Evolutionary conservation across 2,888 invertebrate species (phyloP), one percentile per base, ranked within the genome.

Genomic region (Megalurothrips usitatus): DNA sequence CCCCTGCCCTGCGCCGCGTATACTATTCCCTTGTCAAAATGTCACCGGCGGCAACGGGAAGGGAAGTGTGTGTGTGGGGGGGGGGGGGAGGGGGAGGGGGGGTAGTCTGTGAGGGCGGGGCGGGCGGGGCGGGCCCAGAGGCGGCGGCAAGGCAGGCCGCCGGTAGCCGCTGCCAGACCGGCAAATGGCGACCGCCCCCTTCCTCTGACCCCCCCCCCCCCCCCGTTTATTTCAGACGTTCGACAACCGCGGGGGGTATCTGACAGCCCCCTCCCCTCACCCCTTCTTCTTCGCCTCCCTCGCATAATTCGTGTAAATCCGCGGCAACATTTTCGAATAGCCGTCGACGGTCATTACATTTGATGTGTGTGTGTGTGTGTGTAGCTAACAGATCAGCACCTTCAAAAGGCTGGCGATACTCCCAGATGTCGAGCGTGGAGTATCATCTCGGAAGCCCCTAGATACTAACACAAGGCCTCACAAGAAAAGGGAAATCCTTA

Each of bases 1-100:
- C 68, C 23, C 8, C 63, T 23, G 68, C 68, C 23, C 23, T 4
- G 68, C 68, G 23, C 23, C 93, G 86, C 87, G 89, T 90, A 87
- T 88, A 89, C 87, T 87, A 88, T 87, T 85, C 87, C 88, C 84
- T 28, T 19, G 58, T 58, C 58, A 58, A 58, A 58, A 58, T 58
- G 58, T 58, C 58, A 58, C 58, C 58, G n/a, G 58, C 19, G 19
- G 58, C 17, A 17, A 17, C 14, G 58, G 58, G 17, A n/a, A n/a
- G 58, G 6, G 58, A 17, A 17, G 58, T 0, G 58, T 11, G 12
- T 17, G 58, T 6, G 52, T 6, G 10, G 10, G 52, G 52, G 12
- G 14, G 3, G 52, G 52, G 52, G 12, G 52, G 10, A 9, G 52
- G 12, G 52, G 10, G 52, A 10, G 12, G 52, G 52, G 10, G 52